Evolutionary conservation across 2,888 invertebrate species (phyloP).

Genomic region (Gasteruption jaculator): DNA sequence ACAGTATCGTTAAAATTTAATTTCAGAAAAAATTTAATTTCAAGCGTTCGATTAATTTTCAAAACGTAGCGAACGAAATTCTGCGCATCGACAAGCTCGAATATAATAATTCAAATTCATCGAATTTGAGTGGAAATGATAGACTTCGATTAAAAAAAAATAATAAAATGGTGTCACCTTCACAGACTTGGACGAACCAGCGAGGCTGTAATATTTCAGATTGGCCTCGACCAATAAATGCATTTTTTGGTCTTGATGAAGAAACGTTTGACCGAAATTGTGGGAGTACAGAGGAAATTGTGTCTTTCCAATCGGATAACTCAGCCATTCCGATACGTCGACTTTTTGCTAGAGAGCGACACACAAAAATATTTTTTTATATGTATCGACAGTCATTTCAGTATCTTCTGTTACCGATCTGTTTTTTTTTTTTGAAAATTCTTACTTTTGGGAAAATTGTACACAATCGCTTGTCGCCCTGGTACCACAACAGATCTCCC

Average conservation of each 20-base stretch:
- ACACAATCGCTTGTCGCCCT: conserved; percentile 55
- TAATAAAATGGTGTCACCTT: conserved; percentile 35
- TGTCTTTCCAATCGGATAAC: conserved; percentile 44
- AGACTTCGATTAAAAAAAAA: conserved; percentile 4
- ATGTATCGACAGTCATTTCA: neutral
- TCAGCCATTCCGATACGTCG: conserved; percentile 50
- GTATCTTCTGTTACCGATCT: conserved; percentile 24
- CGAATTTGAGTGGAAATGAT: too few relatives aligned
- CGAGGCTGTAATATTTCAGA: conserved; percentile 35
- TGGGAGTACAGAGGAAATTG: conserved; percentile 47
- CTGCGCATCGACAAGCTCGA: too few relatives aligned
- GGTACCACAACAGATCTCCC: conserved; percentile 61
- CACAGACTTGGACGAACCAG: conserved; percentile 36
- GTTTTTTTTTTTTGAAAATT: conserved; percentile 20
- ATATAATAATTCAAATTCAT: too few relatives aligned
- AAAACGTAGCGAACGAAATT: too few relatives aligned
- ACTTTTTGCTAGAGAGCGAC: conserved; percentile 48
- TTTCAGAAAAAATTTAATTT: too few relatives aligned
- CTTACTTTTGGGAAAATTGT: conserved; percentile 59
- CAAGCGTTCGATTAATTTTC: too few relatives aligned
- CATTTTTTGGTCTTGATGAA: conserved; percentile 37
- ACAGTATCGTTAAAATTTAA: too few relatives aligned
- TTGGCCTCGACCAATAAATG: conserved; percentile 49
- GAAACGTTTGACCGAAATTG: conserved; percentile 30
- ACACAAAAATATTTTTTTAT: conserved; percentile 15